These are phyloP conservation scores for Drosophila melanogaster DNA, from an alignment of 1,140 invertebrate species.

Conservation along the genomic window Release_6_plus_ISO1_MT NT_033779.5:10893001-10893500, in stretches of 20 bases:
- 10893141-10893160: constrained; percentile 58
- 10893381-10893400: constrained; percentile 76
- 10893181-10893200: constrained; percentile 67
- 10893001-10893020: not conserved
- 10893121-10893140: constrained; percentile 24
- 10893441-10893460: constrained; percentile 5
- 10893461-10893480: constrained; percentile 1
- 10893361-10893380: constrained; percentile 48
- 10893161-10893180: constrained; percentile 76
- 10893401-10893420: constrained; percentile 81
- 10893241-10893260: constrained; percentile 16
- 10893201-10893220: constrained; percentile 5
- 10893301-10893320: constrained; percentile 80
- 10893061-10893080: constrained; percentile 15
- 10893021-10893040: not conserved
- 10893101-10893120: constrained; percentile 4
- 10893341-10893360: not conserved
- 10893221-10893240: not conserved
- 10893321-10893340: constrained; percentile 30
- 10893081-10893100: constrained; percentile 28
- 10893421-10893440: constrained; percentile 53
- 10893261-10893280: constrained; percentile 51
- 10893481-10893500: constrained; percentile 68
- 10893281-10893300: constrained; percentile 79
- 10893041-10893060: constrained; percentile 7